Conservation (phyloP, 2,888 invertebrate species). For the Luperina testacea region DNA sequence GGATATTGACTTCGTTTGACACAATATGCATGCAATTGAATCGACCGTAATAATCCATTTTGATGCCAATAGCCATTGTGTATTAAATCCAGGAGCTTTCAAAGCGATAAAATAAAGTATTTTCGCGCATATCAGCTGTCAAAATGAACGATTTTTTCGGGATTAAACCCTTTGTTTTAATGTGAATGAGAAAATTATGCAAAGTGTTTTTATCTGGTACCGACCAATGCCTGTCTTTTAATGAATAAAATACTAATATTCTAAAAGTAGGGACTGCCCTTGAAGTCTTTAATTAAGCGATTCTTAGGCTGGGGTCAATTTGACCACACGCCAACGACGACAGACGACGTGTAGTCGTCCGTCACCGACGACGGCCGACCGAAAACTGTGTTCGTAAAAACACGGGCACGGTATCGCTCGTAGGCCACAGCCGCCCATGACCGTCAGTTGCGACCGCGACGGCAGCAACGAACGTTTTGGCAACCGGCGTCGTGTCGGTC, state of each 20-base stretch:
- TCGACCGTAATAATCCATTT: constrained; percentile 37
- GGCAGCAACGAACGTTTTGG: too few species aligned
- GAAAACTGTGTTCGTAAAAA: not conserved
- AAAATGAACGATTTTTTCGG: constrained; percentile 54
- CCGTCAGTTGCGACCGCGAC: too few species aligned
- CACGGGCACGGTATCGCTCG: too few species aligned
- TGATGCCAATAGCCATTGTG: constrained; percentile 39
- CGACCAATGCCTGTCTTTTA: constrained; percentile 17
- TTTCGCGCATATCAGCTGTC: constrained; percentile 53
- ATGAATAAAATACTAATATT: constrained; percentile 44
- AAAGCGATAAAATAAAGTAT: constrained; percentile 55
- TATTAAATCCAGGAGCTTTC: constrained; percentile 51
- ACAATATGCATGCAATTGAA: constrained; percentile 26
- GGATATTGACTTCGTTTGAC: constrained; percentile 20
- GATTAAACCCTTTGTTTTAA: constrained; percentile 62
- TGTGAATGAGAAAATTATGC: constrained; percentile 64
- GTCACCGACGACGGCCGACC: not conserved
- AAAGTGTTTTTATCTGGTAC: constrained; percentile 60
- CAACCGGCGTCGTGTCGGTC: too few species aligned
- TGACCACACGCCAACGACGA: not conserved
- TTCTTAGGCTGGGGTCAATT: not conserved
- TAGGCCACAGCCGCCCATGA: too few species aligned
- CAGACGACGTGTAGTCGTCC: not conserved
- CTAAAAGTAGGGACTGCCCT: constrained; percentile 12
- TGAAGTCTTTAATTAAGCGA: constrained; percentile 23